Base-by-base conservation (phyloP, 2,797 vertebrate species). In the Dendrocincla tyrannina region DNA sequence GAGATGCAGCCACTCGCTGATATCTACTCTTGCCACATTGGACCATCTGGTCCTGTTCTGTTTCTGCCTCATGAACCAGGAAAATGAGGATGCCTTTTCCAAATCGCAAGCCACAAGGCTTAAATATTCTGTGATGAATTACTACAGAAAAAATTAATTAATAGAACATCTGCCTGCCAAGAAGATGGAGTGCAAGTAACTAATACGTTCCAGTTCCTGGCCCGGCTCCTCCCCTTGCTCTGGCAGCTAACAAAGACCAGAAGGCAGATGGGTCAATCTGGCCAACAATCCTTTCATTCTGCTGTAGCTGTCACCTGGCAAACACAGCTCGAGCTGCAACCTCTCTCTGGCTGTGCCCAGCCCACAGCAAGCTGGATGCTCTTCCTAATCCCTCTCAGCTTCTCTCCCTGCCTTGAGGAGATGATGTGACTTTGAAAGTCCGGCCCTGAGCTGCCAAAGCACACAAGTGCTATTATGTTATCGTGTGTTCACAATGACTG, bases 101-200 rank as follows among this genome's bases (percentile, higher is more conserved):
- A 94, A 97, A 86, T 53, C 91, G 59, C 58, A 47, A 91, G 62
- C 62, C 80, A 86, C 59, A 7, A 81, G 69, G 90, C 47, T 94
- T 93, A 93, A 95, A 95, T 87, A 90, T 82, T 90, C 39, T 11
- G 47, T 96, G 93, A 95, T 94, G 46, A 94, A 97, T 96, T 90
- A 60, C 77, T 87, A 81, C 77, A 93, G 83, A 85, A 95, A 95
- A 91, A 88, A 83, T 16, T 68, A 91, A 96, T 94, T 94, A 96
- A 95, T 82, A 90, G 77, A 95, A 95, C 91, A 95, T 94, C 96
- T 97, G 93, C 74, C 80, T 96, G 94, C 91, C 88, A 94, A 88
- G 83, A 95, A 95, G 90, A 96, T 6, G 50, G 69, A 95, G 80
- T 95, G 70, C 47, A 69, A 91, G 66, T 44, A 86, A 66, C 80